Percentiles rank a stretch among this genome's conserved stretches.
Evolutionary conservation across 2,797 vertebrate genomes (phyloP).

Genomic region (Cyclopterus lumpus): DNA sequence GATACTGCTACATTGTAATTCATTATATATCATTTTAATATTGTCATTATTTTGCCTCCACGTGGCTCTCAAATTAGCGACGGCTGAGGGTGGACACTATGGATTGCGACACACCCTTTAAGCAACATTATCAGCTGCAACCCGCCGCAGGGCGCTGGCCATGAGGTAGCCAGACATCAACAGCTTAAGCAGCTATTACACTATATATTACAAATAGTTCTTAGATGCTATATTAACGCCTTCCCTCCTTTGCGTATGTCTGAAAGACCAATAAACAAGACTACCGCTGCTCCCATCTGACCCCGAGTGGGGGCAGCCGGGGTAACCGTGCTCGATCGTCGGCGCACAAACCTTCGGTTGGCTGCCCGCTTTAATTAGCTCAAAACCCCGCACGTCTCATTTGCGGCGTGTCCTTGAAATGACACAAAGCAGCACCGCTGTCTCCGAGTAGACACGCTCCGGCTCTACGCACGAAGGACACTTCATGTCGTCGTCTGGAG

Average conservation of each 20-base stretch:
- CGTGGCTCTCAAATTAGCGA: no score
- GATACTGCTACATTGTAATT: not conserved
- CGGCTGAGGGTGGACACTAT: no score
- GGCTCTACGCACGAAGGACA: not conserved
- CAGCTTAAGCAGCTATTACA: no score
- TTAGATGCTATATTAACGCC: no score
- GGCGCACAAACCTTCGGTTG: conserved; percentile 27
- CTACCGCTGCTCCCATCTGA: conserved; percentile 43
- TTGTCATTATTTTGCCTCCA: no score
- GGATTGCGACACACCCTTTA: no score
- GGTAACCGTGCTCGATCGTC: conserved; percentile 62
- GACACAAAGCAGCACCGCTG: conserved; percentile 11
- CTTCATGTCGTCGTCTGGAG: no score
- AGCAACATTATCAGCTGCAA: no score
- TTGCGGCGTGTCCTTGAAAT: conserved; percentile 49
- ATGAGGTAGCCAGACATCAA: no score
- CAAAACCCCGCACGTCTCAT: conserved; percentile 19
- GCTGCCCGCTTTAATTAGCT: conserved; percentile 57
- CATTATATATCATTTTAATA: no score
- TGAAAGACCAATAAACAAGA: conserved; percentile 28
- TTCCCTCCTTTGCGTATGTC: conserved; percentile 13
- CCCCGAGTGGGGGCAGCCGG: conserved; percentile 37
- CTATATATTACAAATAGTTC: no score
- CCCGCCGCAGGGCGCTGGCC: no score
- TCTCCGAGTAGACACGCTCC: conserved; percentile 25